These are phyloP conservation scores for Eudorcas thomsonii DNA, from an alignment of 2,113 vertebrate species.

Conservation along the genomic window DNA sequence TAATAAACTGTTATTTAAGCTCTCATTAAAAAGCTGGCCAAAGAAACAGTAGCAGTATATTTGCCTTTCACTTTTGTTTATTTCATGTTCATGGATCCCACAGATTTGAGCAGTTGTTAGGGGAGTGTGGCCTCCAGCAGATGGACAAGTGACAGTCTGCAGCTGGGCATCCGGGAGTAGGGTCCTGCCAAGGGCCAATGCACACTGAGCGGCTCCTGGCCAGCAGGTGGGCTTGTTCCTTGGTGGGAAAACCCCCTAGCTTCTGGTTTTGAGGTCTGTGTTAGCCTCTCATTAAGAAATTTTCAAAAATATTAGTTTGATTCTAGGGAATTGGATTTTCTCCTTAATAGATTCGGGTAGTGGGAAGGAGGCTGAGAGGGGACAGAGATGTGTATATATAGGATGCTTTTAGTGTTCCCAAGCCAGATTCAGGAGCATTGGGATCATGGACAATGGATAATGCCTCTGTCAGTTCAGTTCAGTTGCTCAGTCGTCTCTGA, in stretches of 20 bases:
- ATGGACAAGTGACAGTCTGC: too few species aligned
- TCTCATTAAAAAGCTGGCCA: not conserved
- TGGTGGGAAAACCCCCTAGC: rapidly evolving
- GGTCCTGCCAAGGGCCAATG: rapidly evolving
- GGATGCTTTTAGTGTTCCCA: not conserved
- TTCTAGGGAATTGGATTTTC: not conserved
- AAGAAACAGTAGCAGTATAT: not conserved
- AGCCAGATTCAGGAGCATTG: not conserved
- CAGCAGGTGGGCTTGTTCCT: not conserved
- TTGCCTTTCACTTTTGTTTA: not conserved
- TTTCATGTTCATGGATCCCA: not conserved
- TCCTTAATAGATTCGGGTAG: not conserved
- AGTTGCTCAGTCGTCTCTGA: too few species aligned
- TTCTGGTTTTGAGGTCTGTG: not conserved
- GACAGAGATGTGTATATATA: not conserved
- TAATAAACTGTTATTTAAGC: not conserved
- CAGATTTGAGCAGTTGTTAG: not conserved
- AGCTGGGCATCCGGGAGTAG: rapidly evolving
- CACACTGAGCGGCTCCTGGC: rapidly evolving
- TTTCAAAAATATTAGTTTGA: not conserved
- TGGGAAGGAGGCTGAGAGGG: not conserved
- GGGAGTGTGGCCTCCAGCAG: not conserved
- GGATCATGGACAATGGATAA: not conserved
- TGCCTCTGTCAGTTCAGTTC: too few species aligned
- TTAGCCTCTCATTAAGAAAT: not conserved